A percentile compares a stretch with the other conserved stretches of the same genome.
Conservation (phyloP, 2,888 invertebrate genomes). For the Chrysomela aeneicollis region DNA sequence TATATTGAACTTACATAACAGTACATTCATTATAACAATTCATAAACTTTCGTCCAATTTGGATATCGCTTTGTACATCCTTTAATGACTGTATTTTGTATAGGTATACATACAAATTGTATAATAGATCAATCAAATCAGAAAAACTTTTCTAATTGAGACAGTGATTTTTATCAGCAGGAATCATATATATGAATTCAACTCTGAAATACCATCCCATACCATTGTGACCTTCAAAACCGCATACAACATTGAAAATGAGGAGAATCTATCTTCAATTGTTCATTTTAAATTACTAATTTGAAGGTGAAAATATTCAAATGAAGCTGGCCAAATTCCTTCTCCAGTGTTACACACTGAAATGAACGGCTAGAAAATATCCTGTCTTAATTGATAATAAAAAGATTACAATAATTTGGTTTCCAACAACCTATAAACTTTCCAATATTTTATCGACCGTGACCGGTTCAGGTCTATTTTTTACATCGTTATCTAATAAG, state of each 20-base stretch:
- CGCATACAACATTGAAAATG: neutral
- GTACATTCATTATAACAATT: neutral
- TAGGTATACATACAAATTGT: too few species aligned
- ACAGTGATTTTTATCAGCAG: too few species aligned
- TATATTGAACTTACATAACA: neutral
- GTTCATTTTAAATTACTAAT: neutral
- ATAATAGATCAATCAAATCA: too few species aligned
- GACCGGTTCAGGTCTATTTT: constrained; percentile 27
- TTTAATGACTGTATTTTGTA: too few species aligned
- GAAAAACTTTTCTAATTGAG: too few species aligned
- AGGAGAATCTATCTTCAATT: too few species aligned
- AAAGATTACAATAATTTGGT: constrained; percentile 5
- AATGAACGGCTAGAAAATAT: neutral
- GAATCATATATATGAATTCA: too few species aligned
- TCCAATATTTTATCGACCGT: constrained; percentile 33
- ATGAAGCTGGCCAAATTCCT: constrained; percentile 1
- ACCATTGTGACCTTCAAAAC: too few species aligned
- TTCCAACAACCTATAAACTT: constrained; percentile 17
- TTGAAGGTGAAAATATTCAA: neutral
- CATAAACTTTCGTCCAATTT: neutral
- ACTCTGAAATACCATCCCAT: too few species aligned
- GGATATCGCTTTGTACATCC: too few species aligned
- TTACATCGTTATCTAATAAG: neutral
- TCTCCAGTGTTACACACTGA: neutral
- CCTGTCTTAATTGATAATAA: neutral